These are phyloP conservation scores for Chironomus striatipennis DNA, from an alignment of 1,140 invertebrate species.

Conservation along the genomic window DNA sequence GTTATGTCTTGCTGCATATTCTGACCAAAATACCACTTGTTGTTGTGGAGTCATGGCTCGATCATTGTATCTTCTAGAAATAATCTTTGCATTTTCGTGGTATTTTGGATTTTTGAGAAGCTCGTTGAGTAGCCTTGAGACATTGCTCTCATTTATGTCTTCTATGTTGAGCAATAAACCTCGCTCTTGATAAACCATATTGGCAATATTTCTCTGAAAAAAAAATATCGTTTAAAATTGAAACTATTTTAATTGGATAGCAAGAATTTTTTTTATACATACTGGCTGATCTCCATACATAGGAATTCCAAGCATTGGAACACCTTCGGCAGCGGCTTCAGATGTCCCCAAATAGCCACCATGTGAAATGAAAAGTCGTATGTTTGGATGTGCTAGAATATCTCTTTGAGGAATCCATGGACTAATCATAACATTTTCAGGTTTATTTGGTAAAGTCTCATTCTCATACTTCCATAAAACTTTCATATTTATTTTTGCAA, in stretches of 20 bases:
- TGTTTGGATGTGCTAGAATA: slow-evolving; percentile 50
- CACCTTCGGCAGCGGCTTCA: slow-evolving; percentile 47
- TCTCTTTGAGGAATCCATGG: slow-evolving; percentile 56
- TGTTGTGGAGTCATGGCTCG: slow-evolving; percentile 46
- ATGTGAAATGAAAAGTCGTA: slow-evolving; percentile 56
- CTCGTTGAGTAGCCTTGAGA: not conserved
- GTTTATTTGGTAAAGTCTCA: slow-evolving; percentile 32
- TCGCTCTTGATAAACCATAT: slow-evolving; percentile 36
- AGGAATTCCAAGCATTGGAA: slow-evolving; percentile 47
- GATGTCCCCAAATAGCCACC: slow-evolving; percentile 57
- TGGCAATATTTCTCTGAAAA: slow-evolving; percentile 40
- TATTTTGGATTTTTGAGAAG: slow-evolving; percentile 38
- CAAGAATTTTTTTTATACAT: too few relatives aligned
- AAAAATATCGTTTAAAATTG: too few relatives aligned
- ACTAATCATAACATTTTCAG: slow-evolving; percentile 47
- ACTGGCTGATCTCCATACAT: slow-evolving; percentile 49
- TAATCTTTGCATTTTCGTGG: slow-evolving; percentile 41
- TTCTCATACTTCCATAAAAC: slow-evolving; percentile 46
- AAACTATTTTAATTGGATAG: too few relatives aligned
- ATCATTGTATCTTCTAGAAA: slow-evolving; percentile 43
- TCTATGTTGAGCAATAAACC: slow-evolving; percentile 34
- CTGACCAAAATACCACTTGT: slow-evolving; percentile 50
- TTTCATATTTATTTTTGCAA: slow-evolving; percentile 38
- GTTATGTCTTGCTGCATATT: slow-evolving; percentile 47
- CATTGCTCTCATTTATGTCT: slow-evolving; percentile 31